A percentile compares a stretch with the other conserved stretches of the same genome.
phyloP scores from a whole-genome alignment of 2,113 vertebrate genomes.

The Mystacornis crossleyi region DNA sequence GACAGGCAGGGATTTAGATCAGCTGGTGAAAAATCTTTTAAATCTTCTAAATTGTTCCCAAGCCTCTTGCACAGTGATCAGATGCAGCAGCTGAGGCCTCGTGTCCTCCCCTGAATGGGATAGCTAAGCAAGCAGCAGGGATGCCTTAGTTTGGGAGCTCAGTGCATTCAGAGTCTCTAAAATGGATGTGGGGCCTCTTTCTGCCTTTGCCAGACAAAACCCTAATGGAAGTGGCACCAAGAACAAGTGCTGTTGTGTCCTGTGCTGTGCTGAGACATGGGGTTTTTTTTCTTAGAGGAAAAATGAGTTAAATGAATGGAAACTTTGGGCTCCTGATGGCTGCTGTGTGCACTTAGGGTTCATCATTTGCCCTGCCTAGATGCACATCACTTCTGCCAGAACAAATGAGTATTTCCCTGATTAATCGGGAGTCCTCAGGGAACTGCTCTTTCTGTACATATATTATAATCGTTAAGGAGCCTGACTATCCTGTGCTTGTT shows the following conservation, averaged over 20 bases:
- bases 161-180: neutral
- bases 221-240: neutral
- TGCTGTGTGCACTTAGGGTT: neutral
- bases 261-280: neutral
- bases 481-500: neutral
- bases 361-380: slow-evolving; percentile 13
- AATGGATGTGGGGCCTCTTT: neutral
- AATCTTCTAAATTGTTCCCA: neutral
- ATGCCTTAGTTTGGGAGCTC: neutral
- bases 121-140: neutral
- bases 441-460: slow-evolving; percentile 27
- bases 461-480: slow-evolving; percentile 47
- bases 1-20: neutral
- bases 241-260: neutral
- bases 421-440: slow-evolving; percentile 45
- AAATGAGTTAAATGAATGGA: neutral
- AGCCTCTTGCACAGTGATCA: neutral
- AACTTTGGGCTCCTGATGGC: neutral
- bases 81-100: neutral
- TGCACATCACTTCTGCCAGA: slow-evolving; percentile 34
- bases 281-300: neutral
- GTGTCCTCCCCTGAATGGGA: neutral
- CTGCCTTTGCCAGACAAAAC: neutral
- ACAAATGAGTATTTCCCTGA: slow-evolving; percentile 49
- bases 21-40: neutral